A percentile compares a stretch with the other conserved stretches of the same genome.
phyloP scores from a whole-genome alignment of 2,113 vertebrate species.

The Pomatostomus ruficeps region DNA sequence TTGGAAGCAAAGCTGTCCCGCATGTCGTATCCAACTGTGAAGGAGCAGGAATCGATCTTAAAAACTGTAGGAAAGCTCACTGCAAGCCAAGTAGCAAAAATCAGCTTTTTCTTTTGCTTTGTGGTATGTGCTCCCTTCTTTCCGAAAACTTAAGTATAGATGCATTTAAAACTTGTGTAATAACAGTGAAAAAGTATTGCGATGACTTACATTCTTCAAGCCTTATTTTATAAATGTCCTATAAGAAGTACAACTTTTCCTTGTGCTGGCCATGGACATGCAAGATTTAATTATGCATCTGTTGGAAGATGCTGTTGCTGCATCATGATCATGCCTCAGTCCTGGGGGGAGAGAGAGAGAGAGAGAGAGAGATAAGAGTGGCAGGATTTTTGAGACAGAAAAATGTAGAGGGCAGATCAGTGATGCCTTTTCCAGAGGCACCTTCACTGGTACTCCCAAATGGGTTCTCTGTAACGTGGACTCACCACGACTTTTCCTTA shows the following conservation, averaged over 20 bases:
- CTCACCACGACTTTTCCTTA: background rate
- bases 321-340: background rate
- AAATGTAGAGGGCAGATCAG: background rate
- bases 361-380: background rate
- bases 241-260: background rate
- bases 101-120: constrained; percentile 98
- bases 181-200: background rate
- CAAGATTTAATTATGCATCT: background rate
- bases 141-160: background rate
- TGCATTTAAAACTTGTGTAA: background rate
- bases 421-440: background rate
- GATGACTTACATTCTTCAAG: background rate
- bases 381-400: background rate
- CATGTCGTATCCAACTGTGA: constrained; percentile 88
- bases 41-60: constrained; percentile 86
- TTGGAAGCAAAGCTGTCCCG: constrained; percentile 95
- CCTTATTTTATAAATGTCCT: background rate
- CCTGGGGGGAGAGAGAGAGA: background rate
- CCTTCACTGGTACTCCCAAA: background rate
- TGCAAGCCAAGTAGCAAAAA: constrained; percentile 92
- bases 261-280: background rate
- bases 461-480: background rate
- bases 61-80: constrained; percentile 89
- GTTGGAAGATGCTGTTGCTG: background rate
- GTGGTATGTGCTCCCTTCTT: constrained; percentile 79